These are phyloP conservation scores for Leucophora obtusa DNA, from an alignment of 2,888 invertebrate species.

Conservation along the genomic window DNA sequence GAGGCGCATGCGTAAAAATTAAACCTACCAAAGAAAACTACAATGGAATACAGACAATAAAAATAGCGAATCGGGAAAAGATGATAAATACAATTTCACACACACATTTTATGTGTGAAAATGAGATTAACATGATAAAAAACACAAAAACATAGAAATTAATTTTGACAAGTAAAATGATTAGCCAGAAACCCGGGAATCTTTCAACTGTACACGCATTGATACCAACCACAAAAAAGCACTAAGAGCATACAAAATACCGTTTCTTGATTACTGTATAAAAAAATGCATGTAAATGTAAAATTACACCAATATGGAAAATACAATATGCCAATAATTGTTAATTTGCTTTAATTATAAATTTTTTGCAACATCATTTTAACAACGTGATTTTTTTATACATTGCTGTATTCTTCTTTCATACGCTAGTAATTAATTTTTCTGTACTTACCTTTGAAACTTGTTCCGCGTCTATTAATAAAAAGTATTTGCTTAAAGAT, in stretches of 20 bases:
- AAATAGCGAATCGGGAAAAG: neutral
- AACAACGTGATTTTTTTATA: neutral
- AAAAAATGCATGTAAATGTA: neutral
- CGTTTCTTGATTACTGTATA: neutral
- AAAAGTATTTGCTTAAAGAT: neutral
- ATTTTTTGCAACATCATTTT: neutral
- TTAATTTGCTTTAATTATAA: neutral
- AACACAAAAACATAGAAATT: neutral
- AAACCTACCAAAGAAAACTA: conserved; percentile 10
- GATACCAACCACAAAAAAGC: conserved; percentile 4
- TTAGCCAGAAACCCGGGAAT: conserved; percentile 31
- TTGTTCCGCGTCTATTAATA: neutral
- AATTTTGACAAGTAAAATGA: conserved; percentile 1
- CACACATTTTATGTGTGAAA: neutral
- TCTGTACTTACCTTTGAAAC: neutral
- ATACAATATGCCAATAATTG: neutral
- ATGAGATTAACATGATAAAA: neutral
- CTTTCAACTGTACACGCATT: neutral
- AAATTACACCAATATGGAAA: neutral
- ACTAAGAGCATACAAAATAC: conserved; percentile 27
- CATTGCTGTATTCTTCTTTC: neutral
- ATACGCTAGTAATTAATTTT: neutral
- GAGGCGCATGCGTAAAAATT: conserved; percentile 54
- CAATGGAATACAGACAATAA: conserved; percentile 40
- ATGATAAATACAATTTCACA: neutral